These are phyloP conservation scores for Carollia perspicillata DNA, from an alignment of 2,113 vertebrate species.

Conservation along the genomic window DNA sequence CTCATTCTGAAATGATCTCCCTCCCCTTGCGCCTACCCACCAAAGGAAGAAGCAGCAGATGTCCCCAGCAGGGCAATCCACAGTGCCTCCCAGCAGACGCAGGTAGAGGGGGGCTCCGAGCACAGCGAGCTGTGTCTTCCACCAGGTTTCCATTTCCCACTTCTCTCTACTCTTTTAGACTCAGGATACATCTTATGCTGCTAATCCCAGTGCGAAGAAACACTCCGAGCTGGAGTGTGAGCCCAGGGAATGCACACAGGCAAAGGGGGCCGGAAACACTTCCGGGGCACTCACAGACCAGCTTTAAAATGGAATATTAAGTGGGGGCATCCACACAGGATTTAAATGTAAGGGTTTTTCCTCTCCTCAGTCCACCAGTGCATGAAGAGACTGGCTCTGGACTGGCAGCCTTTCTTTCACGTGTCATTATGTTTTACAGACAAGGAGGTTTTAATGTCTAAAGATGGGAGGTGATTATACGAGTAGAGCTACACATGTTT, in stretches of 20 bases:
- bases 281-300: fast-evolving
- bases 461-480: constrained; percentile 60
- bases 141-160: background rate
- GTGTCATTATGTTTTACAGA: constrained; percentile 66
- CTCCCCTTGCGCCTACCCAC: fast-evolving
- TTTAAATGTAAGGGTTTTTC: background rate
- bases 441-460: constrained; percentile 54
- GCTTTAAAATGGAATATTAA: background rate
- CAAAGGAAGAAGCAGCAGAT: background rate
- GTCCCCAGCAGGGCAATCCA: fast-evolving
- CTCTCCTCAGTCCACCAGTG: background rate
- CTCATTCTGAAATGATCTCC: background rate
- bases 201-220: fast-evolving
- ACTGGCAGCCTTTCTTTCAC: constrained; percentile 47
- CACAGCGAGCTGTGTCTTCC: background rate
- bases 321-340: background rate
- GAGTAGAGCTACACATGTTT: constrained; percentile 54
- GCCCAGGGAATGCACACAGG: fast-evolving
- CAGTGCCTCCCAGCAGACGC: background rate
- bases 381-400: background rate
- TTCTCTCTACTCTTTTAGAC: background rate
- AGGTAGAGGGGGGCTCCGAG: background rate
- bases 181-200: fast-evolving
- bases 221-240: background rate
- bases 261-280: fast-evolving